phyloP scores from a whole-genome alignment of 2,888 invertebrate genomes.

The Mycalesis mineus region DNA sequence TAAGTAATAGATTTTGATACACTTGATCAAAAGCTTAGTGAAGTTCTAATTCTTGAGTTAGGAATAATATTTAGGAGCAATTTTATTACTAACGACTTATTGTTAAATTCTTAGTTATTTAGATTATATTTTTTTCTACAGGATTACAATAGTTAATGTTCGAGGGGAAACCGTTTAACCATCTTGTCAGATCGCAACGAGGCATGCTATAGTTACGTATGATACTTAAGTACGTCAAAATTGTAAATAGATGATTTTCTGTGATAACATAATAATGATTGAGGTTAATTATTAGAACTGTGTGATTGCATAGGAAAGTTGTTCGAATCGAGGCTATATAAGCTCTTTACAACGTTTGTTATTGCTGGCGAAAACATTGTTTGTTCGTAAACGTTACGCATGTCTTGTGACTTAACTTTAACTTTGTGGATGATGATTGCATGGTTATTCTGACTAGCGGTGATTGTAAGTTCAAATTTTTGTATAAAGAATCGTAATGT shows the following conservation, averaged over 20 bases:
- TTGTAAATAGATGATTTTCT: constrained; percentile 80
- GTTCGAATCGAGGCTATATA: constrained; percentile 43
- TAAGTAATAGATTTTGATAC: constrained; percentile 10
- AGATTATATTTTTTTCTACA: neutral
- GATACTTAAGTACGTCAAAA: constrained; percentile 73
- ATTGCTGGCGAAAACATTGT: constrained; percentile 21
- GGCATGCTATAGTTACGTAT: constrained; percentile 66
- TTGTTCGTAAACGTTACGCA: constrained; percentile 23
- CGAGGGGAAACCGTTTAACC: constrained; percentile 49
- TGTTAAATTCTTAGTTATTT: neutral
- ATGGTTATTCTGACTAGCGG: constrained; percentile 28
- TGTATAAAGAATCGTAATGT: constrained; percentile 16
- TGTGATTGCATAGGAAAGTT: constrained; percentile 74
- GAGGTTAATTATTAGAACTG: constrained; percentile 73
- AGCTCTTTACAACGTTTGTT: constrained; percentile 25
- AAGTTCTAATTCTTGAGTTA: constrained; percentile 1
- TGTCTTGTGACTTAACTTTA: constrained; percentile 31
- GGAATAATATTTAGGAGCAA: neutral
- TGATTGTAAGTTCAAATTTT: constrained; percentile 31
- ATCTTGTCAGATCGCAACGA: constrained; percentile 61
- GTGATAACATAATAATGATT: constrained; percentile 77
- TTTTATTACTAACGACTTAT: neutral
- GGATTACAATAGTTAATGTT: constrained; percentile 28
- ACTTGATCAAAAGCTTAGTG: constrained; percentile 6
- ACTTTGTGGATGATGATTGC: constrained; percentile 28